Base-by-base conservation (phyloP, 2,888 invertebrate species). In the Pristionchus entomophagus region DNA sequence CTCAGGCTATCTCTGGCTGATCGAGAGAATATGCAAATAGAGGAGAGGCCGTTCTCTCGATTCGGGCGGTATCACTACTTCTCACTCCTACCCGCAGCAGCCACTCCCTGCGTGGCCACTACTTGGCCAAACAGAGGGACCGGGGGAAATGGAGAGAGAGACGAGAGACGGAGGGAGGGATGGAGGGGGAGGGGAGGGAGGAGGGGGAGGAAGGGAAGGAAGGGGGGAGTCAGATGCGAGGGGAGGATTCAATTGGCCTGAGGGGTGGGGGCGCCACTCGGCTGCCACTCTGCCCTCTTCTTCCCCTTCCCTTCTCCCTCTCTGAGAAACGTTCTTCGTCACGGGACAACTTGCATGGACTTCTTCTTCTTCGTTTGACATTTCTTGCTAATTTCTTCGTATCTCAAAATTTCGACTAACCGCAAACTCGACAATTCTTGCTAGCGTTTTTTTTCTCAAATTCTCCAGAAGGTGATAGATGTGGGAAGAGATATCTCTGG, bases 181-280 rank as follows among this genome's bases (percentile, higher is more conserved):
- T 0, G 12, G 38, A n/a, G 65, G 12, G 35, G 32, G 32, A 17
- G 65, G n/a, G n/a, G n/a, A n/a, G n/a, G n/a, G n/a, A n/a, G n/a
- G n/a, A n/a, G n/a, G n/a, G n/a, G n/a, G n/a, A n/a, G n/a, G n/a
- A n/a, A 65, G 32, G 32, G 35, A 65, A 6, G 32, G 62, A 32
- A 14, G 32, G 65, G 19, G 32, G 12, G 65, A 35, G 65, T 29
- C 65, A 35, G 65, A 32, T 65, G 65, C 12, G 65, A 32, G 65
- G n/a, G 12, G 38, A n/a, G 38, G 69, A 69, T 69, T 69, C 69
- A 69, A 69, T 69, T 69, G 69, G 69, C 69, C 69, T 69, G 38
- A 38, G 69, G 69, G 69, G 35, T 4, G 69, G 69, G 69, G 69
- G 35, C 17, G 69, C 41, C 69, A 22, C 22, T 5, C 69, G 22